Percentiles rank a stretch among this genome's conserved stretches.
Conservation (phyloP, 2,113 vertebrate species). For the Pterocles gutturalis region DNA sequence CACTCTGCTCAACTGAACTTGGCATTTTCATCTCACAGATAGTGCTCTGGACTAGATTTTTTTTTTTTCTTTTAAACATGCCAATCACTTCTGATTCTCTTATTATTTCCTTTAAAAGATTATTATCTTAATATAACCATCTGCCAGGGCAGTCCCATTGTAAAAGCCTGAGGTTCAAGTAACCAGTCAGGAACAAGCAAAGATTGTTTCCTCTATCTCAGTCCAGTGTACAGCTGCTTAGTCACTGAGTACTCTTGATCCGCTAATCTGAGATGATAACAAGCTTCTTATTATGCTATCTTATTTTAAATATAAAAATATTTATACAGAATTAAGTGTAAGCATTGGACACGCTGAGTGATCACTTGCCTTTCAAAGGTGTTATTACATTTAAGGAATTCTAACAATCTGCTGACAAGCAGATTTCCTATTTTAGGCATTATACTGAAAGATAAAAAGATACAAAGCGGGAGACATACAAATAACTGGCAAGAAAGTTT, state of each 20-base stretch:
- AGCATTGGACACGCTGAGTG: neutral
- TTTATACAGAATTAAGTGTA: neutral
- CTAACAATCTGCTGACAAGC: neutral
- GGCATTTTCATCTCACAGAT: neutral
- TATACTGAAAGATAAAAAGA: neutral
- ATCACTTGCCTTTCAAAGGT: neutral
- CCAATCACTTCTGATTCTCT: too few relatives aligned
- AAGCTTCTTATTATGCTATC: neutral
- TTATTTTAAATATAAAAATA: neutral
- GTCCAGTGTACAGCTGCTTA: neutral
- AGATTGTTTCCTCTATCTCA: neutral
- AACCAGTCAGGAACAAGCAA: neutral
- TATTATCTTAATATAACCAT: neutral
- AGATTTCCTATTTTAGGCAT: neutral
- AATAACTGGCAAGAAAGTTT: conserved; percentile 24
- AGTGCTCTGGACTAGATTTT: neutral
- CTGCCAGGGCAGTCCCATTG: neutral
- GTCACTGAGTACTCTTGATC: neutral
- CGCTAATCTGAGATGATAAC: neutral
- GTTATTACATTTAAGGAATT: neutral
- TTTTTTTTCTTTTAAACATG: neutral
- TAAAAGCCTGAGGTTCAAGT: neutral
- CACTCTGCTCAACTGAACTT: neutral
- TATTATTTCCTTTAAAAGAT: neutral
- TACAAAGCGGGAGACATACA: neutral